These are phyloP conservation scores for Callaeas wilsoni DNA, from an alignment of 2,113 vertebrate species.

Conservation along the genomic window DNA sequence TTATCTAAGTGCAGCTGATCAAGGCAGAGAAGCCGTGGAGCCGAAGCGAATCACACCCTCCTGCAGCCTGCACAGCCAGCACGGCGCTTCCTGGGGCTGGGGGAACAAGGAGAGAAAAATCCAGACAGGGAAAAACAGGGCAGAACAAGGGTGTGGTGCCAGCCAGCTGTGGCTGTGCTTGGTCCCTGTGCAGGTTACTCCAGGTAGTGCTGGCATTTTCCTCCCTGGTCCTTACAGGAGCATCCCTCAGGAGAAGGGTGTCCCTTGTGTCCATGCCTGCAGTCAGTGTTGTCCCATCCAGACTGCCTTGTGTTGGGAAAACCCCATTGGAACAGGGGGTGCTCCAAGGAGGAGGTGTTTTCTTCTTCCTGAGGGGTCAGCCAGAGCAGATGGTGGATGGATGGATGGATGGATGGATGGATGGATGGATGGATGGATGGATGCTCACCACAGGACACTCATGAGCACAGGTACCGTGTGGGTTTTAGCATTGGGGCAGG, in stretches of 20 bases:
- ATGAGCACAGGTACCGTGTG: accelerated
- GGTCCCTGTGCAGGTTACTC: not conserved
- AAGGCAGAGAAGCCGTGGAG: not conserved
- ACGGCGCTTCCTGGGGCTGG: not conserved
- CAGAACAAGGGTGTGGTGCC: not conserved
- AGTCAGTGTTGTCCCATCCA: accelerated
- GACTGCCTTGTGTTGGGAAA: not conserved
- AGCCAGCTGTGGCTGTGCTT: not conserved
- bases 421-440: not conserved
- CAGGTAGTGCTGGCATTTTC: not conserved
- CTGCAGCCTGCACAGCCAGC: not conserved
- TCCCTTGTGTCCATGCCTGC: accelerated
- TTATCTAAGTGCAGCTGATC: not conserved
- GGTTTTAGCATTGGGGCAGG: not conserved
- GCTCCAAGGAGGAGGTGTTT: not conserved
- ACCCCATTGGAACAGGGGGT: accelerated
- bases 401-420: not conserved
- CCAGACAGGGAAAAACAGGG: not conserved
- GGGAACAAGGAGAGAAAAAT: not conserved
- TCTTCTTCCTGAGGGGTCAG: not conserved
- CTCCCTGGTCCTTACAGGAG: not conserved
- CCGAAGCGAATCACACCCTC: accelerated
- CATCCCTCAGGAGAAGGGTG: not conserved
- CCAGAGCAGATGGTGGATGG: not conserved
- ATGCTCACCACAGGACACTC: not conserved